Conservation (phyloP, 2,888 invertebrate genomes). For the Papilio elwesi region DNA sequence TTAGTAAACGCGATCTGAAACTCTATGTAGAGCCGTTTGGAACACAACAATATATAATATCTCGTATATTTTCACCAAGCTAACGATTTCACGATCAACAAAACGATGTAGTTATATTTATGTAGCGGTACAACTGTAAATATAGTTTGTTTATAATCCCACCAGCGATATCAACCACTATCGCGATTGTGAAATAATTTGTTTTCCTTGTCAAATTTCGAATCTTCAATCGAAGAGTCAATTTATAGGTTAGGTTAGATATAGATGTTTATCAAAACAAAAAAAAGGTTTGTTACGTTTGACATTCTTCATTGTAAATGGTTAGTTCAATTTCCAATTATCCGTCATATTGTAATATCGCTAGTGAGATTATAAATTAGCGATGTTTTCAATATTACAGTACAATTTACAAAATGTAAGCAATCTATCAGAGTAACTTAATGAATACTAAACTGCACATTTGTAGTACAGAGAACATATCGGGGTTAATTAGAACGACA, state of each 20-base stretch:
- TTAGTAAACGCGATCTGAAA: slow-evolving; percentile 37
- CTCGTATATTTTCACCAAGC: neutral
- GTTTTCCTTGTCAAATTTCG: too few relatives aligned
- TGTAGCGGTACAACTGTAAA: neutral
- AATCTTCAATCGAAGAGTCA: too few relatives aligned
- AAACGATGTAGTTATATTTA: neutral
- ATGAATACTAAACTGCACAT: slow-evolving; percentile 32
- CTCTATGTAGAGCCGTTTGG: slow-evolving; percentile 15
- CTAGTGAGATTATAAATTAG: neutral
- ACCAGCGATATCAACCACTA: neutral
- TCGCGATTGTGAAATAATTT: neutral
- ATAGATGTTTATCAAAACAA: too few relatives aligned
- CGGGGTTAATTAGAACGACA: slow-evolving; percentile 46
- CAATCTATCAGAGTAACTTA: neutral
- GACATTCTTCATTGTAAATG: neutral
- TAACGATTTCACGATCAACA: neutral
- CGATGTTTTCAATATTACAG: neutral
- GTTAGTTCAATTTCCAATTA: neutral
- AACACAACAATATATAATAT: neutral
- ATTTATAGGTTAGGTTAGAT: too few relatives aligned
- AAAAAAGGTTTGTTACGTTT: too few relatives aligned
- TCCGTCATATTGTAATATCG: neutral
- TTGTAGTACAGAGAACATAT: slow-evolving; percentile 30
- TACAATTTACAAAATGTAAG: neutral
- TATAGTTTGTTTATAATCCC: neutral